Base-by-base conservation (phyloP, 2,113 vertebrate species). In the Clarias gariepinus region DNA sequence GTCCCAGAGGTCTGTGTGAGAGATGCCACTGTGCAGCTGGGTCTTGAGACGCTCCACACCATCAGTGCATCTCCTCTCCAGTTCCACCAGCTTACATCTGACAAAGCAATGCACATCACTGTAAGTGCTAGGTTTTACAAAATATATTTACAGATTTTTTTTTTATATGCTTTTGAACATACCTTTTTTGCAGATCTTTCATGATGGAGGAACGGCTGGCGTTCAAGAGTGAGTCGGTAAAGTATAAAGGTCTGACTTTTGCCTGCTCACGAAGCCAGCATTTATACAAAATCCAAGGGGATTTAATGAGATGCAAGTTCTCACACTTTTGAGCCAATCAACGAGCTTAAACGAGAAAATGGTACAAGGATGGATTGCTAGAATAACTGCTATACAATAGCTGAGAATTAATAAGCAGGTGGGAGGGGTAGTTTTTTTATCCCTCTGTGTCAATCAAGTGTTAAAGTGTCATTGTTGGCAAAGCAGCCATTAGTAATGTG, bases 281-380 rank as follows among this genome's bases (percentile, higher is more conserved):
- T 91, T 90, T 91, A 87, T 89, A 86, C 87, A 90, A 53, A 90
- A 89, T 74, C 90, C 86, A 69, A 84, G 66, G 85, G 68, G 77
- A 87, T 90, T 90, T 91, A 91, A 92, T 92, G 88, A 68, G 66
- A 90, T 90, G 88, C 88, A 53, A 88, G 91, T 95, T 96, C 95
- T 93, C 95, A 95, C 92, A 91, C 86, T 73, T 68, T 84, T 88
- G n/a, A 89, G 61, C 95, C 95, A 95, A 95, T 95, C 93, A 90
- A 90, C 81, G 87, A 82, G 79, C 91, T 85, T 68, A 9, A 13
- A 87, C 87, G 63, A 90, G 88, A 94, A 93, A 95, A 94, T 92
- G 89, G 90, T 86, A 89, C 64, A 89, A 90, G 92, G 86, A 90
- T 91, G 87, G 93, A 94, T 94, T 88, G 91, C 89, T 90, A 84